phyloP scores from a whole-genome alignment of 2,797 vertebrate species.

The Epinephelus malabaricus region DNA sequence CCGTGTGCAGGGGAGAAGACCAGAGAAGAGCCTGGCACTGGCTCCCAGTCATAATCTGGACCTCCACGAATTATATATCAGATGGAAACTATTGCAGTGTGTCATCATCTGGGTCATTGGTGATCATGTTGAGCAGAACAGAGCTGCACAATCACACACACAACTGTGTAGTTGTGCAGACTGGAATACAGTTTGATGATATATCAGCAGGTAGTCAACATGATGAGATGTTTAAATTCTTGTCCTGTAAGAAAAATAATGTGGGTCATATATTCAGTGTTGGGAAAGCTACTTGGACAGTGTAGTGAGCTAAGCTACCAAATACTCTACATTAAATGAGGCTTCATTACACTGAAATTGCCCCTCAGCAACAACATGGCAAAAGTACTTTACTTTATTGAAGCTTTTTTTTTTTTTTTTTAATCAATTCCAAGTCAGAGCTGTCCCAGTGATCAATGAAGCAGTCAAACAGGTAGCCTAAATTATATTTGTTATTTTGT shows the following conservation, averaged over 20 bases:
- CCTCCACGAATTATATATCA: conserved; percentile 42
- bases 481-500: too few species aligned
- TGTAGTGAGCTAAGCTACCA: too few species aligned
- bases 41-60: conserved; percentile 35
- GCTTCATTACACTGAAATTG: too few species aligned
- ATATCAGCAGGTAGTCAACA: background rate
- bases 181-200: background rate
- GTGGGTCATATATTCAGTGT: background rate
- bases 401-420: too few species aligned
- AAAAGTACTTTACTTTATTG: too few species aligned
- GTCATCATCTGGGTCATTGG: conserved; percentile 39
- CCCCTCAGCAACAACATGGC: too few species aligned
- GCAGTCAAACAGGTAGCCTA: too few species aligned
- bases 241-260: background rate
- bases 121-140: conserved; percentile 8
- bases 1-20: conserved; percentile 43
- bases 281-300: too few species aligned
- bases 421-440: too few species aligned
- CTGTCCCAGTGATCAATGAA: too few species aligned
- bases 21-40: conserved; percentile 47
- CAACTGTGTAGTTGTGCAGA: too few species aligned
- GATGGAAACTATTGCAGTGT: conserved; percentile 39
- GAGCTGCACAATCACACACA: conserved; percentile 5
- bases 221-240: background rate
- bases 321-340: too few species aligned